These are phyloP conservation scores for Pandemis corylana DNA, from an alignment of 2,888 invertebrate species.

Conservation along the genomic window DNA sequence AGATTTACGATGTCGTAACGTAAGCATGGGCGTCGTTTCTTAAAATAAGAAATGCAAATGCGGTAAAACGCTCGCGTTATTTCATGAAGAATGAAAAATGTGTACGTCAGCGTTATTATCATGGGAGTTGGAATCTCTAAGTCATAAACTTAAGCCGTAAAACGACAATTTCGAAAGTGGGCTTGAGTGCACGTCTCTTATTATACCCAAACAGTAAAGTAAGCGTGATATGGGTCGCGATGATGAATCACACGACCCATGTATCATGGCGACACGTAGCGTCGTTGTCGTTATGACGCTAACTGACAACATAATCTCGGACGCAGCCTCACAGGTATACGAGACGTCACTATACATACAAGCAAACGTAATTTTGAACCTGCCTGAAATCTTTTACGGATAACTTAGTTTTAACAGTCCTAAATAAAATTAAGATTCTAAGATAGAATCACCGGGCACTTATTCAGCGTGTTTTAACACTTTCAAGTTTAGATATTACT, in stretches of 20 bases:
- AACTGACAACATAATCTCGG: conserved; percentile 66
- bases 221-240: conserved; percentile 68
- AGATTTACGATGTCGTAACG: background rate
- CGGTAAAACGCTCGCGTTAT: conserved; percentile 1
- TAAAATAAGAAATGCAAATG: conserved; percentile 26
- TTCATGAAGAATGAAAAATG: conserved; percentile 25
- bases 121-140: conserved; percentile 35
- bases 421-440: background rate
- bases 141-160: conserved; percentile 38
- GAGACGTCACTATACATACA: conserved; percentile 15
- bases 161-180: conserved; percentile 46
- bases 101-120: conserved; percentile 28
- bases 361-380: conserved; percentile 1
- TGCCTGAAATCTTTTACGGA: background rate
- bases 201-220: conserved; percentile 58
- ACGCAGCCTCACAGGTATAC: conserved; percentile 28
- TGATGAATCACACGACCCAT: conserved; percentile 70
- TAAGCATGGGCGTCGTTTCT: background rate
- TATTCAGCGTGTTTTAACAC: too few relatives aligned
- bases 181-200: conserved; percentile 46
- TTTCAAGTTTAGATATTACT: background rate
- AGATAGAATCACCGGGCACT: too few relatives aligned
- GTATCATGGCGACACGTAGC: conserved; percentile 56
- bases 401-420: background rate
- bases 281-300: conserved; percentile 56